Base-by-base conservation (phyloP, 2,113 vertebrate species). In the Upupa epops region DNA sequence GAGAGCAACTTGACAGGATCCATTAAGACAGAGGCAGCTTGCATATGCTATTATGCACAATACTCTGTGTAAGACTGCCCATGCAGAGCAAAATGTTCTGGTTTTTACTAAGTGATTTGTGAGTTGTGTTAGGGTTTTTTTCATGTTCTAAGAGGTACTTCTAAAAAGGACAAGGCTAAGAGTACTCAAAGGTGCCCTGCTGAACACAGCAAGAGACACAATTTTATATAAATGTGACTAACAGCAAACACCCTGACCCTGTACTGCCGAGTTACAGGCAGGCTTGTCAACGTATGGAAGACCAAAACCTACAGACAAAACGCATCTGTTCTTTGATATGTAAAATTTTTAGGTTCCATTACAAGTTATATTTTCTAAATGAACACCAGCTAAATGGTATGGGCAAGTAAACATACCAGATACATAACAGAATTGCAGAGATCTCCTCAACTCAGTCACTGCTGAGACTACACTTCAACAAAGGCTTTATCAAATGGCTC, bases 1-100 rank as follows among this genome's bases (percentile, higher is more conserved):
- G 59, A 85, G 74, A 93, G 72, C 64, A 91, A 66, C 51, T 65
- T 95, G 92, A 83, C 83, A 91, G 88, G 59, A 65, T 40, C 48
- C 79, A 90, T 91, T 93, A 94, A 70, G 68, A 64, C 55, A 83
- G 55, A 80, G 63, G 54, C 86, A 88, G 79, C 28, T 54, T 40
- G 69, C 31, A 31, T 73, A 17, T 22, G 51, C 46, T 68, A 40
- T 70, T 78, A 80, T 24, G 36, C 17, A 28, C 71, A 73, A 86
- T 72, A 40, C 36, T 49, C 73, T 56, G 58, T 40, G 52, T 51
- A 29, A 52, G 58, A 24, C 71, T 79, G 52, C 36, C 55, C 46
- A 13, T 80, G 72, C 79, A 93, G 64, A 83, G 55, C 79, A 79
- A 49, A 73, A 36, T 24, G 45, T 49, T 86, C 72, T 66, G 55